Conservation (phyloP, 2,797 vertebrate genomes). For the Tolypeutes matacus region DNA sequence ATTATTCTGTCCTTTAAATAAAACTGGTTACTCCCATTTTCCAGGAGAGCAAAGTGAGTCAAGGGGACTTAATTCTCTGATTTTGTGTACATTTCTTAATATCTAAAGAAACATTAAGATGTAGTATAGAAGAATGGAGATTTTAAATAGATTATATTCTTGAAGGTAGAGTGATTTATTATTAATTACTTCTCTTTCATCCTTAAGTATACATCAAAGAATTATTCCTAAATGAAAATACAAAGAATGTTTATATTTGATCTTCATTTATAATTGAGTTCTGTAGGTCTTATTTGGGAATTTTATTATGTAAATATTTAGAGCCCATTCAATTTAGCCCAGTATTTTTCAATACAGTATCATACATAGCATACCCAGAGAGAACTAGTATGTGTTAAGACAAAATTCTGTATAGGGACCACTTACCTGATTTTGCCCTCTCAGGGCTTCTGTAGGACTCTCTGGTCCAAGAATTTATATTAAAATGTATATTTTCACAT, state of each 20-base stretch:
- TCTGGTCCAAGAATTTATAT: constrained; percentile 20
- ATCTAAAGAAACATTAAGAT: constrained; percentile 49
- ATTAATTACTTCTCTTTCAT: constrained; percentile 48
- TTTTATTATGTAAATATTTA: constrained; percentile 47
- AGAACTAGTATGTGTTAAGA: background rate
- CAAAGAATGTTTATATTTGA: constrained; percentile 52
- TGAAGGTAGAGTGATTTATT: background rate
- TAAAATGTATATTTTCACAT: background rate
- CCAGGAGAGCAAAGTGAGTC: constrained; percentile 1
- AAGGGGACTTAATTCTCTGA: constrained; percentile 1
- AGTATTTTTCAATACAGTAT: background rate
- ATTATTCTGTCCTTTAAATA: constrained; percentile 30
- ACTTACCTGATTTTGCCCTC: background rate
- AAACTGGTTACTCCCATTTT: constrained; percentile 46
- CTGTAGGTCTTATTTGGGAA: background rate
- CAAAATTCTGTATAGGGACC: background rate
- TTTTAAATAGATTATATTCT: constrained; percentile 4
- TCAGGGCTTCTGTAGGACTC: background rate
- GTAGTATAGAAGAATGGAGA: constrained; percentile 1
- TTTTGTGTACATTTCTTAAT: constrained; percentile 38
- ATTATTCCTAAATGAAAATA: background rate
- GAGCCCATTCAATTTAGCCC: constrained; percentile 22
- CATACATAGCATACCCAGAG: background rate
- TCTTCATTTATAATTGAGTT: constrained; percentile 46
- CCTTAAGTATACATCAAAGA: background rate